Conservation (phyloP, 2,113 vertebrate genomes). For the Corydoras sp. region DNA sequence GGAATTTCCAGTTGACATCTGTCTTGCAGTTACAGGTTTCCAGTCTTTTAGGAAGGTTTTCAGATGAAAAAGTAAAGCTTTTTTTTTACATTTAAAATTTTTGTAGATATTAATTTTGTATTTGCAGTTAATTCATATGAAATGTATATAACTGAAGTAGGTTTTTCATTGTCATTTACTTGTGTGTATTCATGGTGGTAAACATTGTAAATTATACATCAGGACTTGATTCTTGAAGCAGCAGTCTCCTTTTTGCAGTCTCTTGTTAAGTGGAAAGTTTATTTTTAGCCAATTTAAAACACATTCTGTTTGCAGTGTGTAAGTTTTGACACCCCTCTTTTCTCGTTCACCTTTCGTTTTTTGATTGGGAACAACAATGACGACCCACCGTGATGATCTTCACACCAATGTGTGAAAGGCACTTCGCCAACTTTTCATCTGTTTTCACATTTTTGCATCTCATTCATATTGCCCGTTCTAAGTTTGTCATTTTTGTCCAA, state of each 20-base stretch:
- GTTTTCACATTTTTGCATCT: background rate
- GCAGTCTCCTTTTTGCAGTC: background rate
- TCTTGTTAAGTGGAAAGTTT: conserved; percentile 8
- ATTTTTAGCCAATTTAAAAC: background rate
- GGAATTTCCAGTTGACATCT: too few species aligned
- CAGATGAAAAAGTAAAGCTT: too few species aligned
- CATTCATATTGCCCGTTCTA: background rate
- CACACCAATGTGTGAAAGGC: conserved; percentile 1
- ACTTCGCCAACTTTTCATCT: background rate
- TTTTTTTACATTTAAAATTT: too few species aligned
- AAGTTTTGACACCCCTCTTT: background rate
- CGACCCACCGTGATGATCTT: background rate
- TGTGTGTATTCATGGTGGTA: too few species aligned
- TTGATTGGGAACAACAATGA: conserved; percentile 5
- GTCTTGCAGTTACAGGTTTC: too few species aligned
- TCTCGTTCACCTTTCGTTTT: background rate
- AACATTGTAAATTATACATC: too few species aligned
- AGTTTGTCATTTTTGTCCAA: conserved; percentile 2
- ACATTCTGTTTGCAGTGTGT: background rate
- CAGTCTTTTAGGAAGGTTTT: too few species aligned
- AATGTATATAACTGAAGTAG: too few species aligned
- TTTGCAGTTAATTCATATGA: too few species aligned
- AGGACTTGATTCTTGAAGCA: too few species aligned
- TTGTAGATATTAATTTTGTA: too few species aligned
- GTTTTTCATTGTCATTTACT: too few species aligned